Conservation (phyloP, 2,113 vertebrate species). For the Colius striatus region DNA sequence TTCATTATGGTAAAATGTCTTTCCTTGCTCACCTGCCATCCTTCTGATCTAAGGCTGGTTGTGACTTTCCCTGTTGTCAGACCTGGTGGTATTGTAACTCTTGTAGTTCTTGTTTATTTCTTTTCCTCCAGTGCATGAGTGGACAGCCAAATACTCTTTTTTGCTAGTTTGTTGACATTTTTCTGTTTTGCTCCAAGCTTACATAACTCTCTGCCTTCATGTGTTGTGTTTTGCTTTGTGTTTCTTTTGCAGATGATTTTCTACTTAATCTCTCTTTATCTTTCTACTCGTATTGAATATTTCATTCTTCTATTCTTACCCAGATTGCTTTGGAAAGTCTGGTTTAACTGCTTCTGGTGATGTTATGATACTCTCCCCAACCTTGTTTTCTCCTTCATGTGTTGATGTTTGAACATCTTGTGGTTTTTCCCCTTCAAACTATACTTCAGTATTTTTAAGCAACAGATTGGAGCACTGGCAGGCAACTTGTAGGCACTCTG, state of each 20-base stretch:
- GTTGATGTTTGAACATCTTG: neutral
- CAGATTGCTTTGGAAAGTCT: neutral
- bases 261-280: neutral
- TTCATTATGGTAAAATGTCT: neutral
- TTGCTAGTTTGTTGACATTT: neutral
- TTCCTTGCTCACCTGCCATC: neutral
- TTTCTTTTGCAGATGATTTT: neutral
- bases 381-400: neutral
- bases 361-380: neutral
- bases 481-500: neutral
- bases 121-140: neutral
- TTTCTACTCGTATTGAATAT: neutral
- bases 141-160: neutral
- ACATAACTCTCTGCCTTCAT: neutral
- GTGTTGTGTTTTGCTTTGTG: neutral
- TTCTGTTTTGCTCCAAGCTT: neutral
- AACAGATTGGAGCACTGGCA: conserved; percentile 17
- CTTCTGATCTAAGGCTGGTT: neutral
- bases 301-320: neutral
- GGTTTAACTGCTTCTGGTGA: neutral
- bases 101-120: neutral
- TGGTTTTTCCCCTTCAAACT: neutral
- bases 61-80: neutral
- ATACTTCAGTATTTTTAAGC: neutral
- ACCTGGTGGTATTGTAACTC: neutral